Conservation (phyloP, 2,797 vertebrate species). For the Pipistrellus kuhlii region DNA sequence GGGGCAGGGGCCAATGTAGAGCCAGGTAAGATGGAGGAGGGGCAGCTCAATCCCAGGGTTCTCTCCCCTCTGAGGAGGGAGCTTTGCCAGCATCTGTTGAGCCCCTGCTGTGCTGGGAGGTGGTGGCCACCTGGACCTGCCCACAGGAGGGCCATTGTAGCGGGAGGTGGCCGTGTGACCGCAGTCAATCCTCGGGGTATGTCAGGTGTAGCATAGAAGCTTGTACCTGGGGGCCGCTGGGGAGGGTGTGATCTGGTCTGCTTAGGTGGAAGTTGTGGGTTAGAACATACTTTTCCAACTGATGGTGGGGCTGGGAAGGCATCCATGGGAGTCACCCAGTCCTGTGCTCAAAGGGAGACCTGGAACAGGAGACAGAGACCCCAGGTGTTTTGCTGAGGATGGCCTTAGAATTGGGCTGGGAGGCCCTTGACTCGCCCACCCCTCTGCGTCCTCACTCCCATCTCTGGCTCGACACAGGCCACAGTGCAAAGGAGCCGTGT, state of each 20-base stretch:
- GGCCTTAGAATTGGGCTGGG: neutral
- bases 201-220: neutral
- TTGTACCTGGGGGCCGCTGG: neutral
- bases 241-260: neutral
- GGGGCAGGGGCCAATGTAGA: neutral
- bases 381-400: neutral
- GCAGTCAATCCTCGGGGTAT: neutral
- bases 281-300: neutral
- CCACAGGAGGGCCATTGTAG: neutral
- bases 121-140: neutral
- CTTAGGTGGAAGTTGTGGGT: neutral
- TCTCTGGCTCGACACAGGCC: neutral
- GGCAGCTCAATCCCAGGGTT: neutral
- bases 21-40: neutral
- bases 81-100: neutral
- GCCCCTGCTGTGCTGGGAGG: neutral
- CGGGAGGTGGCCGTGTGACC: neutral
- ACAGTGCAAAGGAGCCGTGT: neutral
- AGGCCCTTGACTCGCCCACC: fast-evolving
- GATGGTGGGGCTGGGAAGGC: neutral
- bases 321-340: fast-evolving
- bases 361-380: neutral
- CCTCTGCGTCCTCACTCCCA: fast-evolving
- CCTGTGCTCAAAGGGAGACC: neutral
- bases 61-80: neutral